These are phyloP conservation scores for Uromys caudimaculatus DNA, from an alignment of 2,797 vertebrate species.

Conservation along the genomic window DNA sequence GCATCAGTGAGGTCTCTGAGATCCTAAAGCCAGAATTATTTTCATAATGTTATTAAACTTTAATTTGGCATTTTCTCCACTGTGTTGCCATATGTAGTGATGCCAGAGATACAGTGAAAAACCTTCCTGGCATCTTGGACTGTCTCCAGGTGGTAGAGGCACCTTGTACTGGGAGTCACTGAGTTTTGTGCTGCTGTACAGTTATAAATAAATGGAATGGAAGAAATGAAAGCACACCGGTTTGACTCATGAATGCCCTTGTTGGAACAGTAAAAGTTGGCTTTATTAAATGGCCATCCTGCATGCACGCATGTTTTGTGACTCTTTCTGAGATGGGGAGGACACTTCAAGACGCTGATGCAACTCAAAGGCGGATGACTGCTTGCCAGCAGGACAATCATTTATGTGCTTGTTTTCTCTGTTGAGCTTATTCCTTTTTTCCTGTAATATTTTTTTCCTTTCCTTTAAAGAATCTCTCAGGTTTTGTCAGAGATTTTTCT, in stretches of 20 bases:
- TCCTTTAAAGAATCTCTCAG: background rate
- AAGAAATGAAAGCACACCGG: background rate
- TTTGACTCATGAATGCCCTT: background rate
- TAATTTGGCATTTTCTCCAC: background rate
- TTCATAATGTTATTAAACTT: background rate
- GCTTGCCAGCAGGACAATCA: background rate
- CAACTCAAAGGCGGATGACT: background rate
- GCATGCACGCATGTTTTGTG: background rate
- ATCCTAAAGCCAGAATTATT: background rate
- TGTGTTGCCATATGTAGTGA: background rate
- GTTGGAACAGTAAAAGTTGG: background rate
- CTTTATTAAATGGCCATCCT: background rate
- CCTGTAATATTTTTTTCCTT: background rate
- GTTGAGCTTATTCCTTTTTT: background rate
- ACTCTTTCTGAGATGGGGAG: background rate
- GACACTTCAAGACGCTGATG: background rate
- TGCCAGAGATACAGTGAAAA: background rate
- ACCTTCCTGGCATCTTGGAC: background rate
- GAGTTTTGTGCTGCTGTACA: background rate
- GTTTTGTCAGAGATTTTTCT: slow-evolving; percentile 21
- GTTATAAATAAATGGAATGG: background rate
- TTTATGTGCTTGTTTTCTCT: background rate
- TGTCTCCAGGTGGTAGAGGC: background rate
- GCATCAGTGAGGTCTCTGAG: background rate
- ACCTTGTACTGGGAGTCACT: background rate